These are phyloP conservation scores for Prochilodus magdalenae DNA, from an alignment of 2,113 vertebrate species.

Conservation along the genomic window DNA sequence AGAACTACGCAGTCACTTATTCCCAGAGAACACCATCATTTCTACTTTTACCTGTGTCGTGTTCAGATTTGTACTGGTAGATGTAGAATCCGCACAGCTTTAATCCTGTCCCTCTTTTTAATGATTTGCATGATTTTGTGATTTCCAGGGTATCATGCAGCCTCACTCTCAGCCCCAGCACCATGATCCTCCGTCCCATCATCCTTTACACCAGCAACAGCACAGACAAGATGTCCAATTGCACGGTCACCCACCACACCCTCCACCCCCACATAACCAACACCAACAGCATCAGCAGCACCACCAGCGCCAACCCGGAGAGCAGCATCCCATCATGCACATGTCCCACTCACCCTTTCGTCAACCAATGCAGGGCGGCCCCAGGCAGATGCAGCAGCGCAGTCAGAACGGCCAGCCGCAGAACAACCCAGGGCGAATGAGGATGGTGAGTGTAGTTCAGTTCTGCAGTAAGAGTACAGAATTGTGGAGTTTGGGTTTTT, in stretches of 20 bases:
- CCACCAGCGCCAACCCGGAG: conserved; percentile 67
- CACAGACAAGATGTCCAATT: conserved; percentile 74
- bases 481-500: too few relatives aligned
- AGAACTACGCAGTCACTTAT: too few relatives aligned
- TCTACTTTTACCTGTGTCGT: too few relatives aligned
- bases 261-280: conserved; percentile 70
- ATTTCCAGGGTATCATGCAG: conserved; percentile 84
- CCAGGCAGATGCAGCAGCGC: conserved; percentile 84
- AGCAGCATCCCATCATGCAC: conserved; percentile 82
- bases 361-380: conserved; percentile 78
- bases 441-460: conserved; percentile 82
- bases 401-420: conserved; percentile 79
- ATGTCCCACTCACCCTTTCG: conserved; percentile 87
- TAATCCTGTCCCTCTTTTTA: too few relatives aligned
- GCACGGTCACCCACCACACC: conserved; percentile 74
- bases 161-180: conserved; percentile 81
- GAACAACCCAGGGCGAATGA: conserved; percentile 78
- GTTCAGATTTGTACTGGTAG: too few relatives aligned
- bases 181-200: conserved; percentile 75
- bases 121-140: neutral
- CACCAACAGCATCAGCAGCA: conserved; percentile 66
- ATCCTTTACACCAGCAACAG: conserved; percentile 79
- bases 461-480: too few relatives aligned
- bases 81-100: too few relatives aligned
- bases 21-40: too few relatives aligned